Percentiles rank a stretch among this genome's conserved stretches.
Conservation (phyloP, 2,888 invertebrate genomes). For the Kryphioiulus occultus region DNA sequence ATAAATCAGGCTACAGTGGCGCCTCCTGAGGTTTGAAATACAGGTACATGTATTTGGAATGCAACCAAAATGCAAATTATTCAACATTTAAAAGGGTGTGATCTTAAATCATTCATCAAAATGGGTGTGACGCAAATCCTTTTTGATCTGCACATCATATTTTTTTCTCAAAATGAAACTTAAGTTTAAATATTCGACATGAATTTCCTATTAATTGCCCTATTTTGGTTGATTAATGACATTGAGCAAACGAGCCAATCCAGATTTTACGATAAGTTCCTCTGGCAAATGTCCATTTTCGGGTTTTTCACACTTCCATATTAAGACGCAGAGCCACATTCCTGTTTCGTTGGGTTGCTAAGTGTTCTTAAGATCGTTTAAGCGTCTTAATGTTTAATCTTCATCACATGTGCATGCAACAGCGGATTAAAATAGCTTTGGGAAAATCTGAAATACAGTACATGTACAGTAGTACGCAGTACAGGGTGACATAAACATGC, state of each 20-base stretch:
- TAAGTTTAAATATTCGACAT: background rate
- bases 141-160: too few species aligned
- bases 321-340: background rate
- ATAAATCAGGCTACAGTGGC: too few species aligned
- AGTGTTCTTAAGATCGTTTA: background rate
- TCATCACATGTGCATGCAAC: background rate
- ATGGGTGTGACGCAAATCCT: too few species aligned
- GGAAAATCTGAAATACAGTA: background rate
- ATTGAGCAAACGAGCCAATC: background rate
- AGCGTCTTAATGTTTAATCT: background rate
- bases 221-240: background rate
- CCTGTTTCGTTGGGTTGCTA: conserved; percentile 3
- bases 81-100: too few species aligned
- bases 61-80: too few species aligned
- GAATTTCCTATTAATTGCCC: background rate
- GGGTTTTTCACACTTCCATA: background rate
- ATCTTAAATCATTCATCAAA: too few species aligned
- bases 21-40: too few species aligned
- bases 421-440: background rate
- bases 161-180: too few species aligned
- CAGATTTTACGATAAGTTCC: background rate
- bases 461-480: too few species aligned
- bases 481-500: too few species aligned
- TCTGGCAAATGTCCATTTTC: background rate
- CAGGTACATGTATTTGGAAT: too few species aligned